Base-by-base conservation (phyloP, 2,113 vertebrate genomes). In the Todiramphus saurophagus region DNA sequence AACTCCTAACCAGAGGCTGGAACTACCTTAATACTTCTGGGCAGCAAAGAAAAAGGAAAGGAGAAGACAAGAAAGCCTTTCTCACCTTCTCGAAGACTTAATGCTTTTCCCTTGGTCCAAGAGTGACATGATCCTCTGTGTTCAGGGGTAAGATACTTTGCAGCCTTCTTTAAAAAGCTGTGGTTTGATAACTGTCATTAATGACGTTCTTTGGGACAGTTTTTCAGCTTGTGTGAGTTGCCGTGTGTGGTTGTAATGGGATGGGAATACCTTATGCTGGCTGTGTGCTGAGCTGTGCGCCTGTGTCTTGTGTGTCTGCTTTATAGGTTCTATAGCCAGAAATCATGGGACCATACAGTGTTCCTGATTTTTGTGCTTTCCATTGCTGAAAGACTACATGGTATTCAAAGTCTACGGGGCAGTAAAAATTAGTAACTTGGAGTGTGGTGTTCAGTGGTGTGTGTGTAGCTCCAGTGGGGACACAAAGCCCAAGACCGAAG, bases 41-140 rank as follows among this genome's bases (percentile, higher is more conserved):
- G 59, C 89, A 72, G 69, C 51, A 23, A 73, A 82, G 68, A 20
- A 27, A 7, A 64, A 74, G 50, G 51, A 67, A 51, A 15, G 41
- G 7, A 78, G 87, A 68, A 74, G 78, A 85, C 81, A 67, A 93
- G 64, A 86, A 75, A 87, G 73, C 9, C 51, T 76, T 58, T 76
- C 46, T 72, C 73, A 58, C 41, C 78, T 70, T 87, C 74, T 59
- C 30, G 87, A 91, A 88, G 95, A 96, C 93, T 95, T 89, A 33
- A 98, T 98, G 97, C 96, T 96, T 76, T 97, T 98, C 89, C 89
- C 96, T 91, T 97, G 93, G 95, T 95, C 96, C 90, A 94, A 94
- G 96, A 96, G 93, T 97, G 98, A 98, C 97, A 98, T 98, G 98
- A 98, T 98, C 97, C 98, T 98, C 79, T 98, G 98, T 93, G 94